Percentiles rank a stretch among this genome's conserved stretches.
Evolutionary conservation across 1,140 invertebrate species (phyloP).

Genomic region (Hyposmocoma kahamanoa): DNA sequence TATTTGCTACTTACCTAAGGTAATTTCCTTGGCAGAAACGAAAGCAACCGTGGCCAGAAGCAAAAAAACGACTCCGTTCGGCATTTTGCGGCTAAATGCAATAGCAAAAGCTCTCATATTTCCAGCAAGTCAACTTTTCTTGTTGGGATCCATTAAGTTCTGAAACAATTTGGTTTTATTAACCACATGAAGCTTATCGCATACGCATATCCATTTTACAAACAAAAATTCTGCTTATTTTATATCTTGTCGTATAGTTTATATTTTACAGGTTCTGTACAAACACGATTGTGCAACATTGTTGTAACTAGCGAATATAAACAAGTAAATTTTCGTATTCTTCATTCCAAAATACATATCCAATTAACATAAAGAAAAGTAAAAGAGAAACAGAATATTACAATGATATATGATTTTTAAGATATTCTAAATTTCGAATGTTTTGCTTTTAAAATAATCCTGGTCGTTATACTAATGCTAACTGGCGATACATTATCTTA

Average conservation of each 20-base stretch:
- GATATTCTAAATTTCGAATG: neutral
- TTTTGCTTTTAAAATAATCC: neutral
- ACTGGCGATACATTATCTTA: neutral
- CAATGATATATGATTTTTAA: too few species aligned
- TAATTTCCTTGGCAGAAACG: slow-evolving; percentile 49
- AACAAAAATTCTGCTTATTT: too few species aligned
- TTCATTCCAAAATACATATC: too few species aligned
- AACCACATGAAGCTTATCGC: too few species aligned
- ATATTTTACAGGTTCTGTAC: too few species aligned
- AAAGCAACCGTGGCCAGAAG: slow-evolving; percentile 34
- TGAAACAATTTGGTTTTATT: slow-evolving; percentile 54
- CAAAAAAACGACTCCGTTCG: slow-evolving; percentile 44
- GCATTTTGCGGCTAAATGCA: slow-evolving; percentile 59
- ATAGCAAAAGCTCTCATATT: slow-evolving; percentile 57
- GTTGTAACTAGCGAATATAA: too few species aligned
- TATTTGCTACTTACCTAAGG: slow-evolving; percentile 57
- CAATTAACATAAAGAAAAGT: too few species aligned
- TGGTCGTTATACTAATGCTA: neutral
- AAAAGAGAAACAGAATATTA: too few species aligned
- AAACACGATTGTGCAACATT: too few species aligned
- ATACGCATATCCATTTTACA: too few species aligned
- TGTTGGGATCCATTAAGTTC: slow-evolving; percentile 63
- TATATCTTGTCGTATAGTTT: too few species aligned
- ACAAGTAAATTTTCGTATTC: too few species aligned
- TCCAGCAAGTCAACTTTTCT: slow-evolving; percentile 51